Conservation (phyloP, 2,797 vertebrate species). For the Macropus fuliginosus region DNA sequence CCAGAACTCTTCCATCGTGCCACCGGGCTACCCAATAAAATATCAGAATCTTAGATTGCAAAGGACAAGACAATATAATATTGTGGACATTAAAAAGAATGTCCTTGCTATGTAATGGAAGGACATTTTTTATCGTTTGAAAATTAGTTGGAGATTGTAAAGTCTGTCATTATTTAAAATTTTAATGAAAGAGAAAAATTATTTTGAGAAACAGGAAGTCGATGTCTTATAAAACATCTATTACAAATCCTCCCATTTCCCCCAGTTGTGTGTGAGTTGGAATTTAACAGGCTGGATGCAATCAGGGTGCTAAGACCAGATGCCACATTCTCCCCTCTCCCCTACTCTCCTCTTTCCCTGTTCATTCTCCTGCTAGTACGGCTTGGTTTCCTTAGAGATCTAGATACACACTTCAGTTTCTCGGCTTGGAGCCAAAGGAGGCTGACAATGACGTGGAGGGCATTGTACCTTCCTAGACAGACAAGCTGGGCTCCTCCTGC, state of each 20-base stretch:
- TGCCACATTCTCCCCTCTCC: constrained; percentile 50
- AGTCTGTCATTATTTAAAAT: neutral
- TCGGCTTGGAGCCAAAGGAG: constrained; percentile 50
- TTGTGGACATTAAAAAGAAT: neutral
- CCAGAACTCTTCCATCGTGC: neutral
- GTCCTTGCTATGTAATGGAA: neutral
- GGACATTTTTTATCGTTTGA: neutral
- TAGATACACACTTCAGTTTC: constrained; percentile 37
- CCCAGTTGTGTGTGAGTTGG: neutral
- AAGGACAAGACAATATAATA: neutral
- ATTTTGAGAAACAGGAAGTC: constrained; percentile 27
- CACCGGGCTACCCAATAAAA: neutral
- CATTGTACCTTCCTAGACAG: constrained; percentile 24
- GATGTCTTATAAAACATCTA: neutral
- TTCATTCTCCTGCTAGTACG: constrained; percentile 43
- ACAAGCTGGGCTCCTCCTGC: neutral
- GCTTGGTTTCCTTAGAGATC: constrained; percentile 69
- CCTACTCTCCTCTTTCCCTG: constrained; percentile 23
- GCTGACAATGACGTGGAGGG: constrained; percentile 61
- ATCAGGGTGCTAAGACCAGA: neutral
- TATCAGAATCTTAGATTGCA: neutral
- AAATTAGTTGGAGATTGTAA: neutral
- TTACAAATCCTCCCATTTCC: neutral
- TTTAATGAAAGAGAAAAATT: neutral
- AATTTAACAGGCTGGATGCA: neutral